Base-by-base conservation (phyloP, 2,888 invertebrate species). In the Nymphalis urticae region DNA sequence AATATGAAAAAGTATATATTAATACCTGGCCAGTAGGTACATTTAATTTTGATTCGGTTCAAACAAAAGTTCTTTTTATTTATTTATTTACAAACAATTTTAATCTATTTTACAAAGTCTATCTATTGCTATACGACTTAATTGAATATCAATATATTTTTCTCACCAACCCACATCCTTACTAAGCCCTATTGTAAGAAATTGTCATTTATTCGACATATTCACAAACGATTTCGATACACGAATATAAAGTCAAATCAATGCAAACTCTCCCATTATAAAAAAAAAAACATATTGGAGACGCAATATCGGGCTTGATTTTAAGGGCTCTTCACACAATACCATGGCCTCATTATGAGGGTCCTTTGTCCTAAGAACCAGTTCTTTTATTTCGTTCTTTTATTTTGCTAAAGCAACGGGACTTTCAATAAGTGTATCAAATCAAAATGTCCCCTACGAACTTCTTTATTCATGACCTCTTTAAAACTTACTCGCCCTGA, bases 261-360 rank as follows among this genome's bases (percentile, higher is more conserved):
- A 27, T 58, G 36, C 58, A 10, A 58, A 63, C 53, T 54, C 36
- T 71, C 70, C 63, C 71, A 72, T 73, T 73, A 72, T 72, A 73
- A 84, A 87, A 58, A 53, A n/a, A 56, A 58, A 88, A 89, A 80
- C 89, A 90, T 90, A 91, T 88, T 89, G 90, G 83, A 80, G 74
- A 76, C 76, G 79, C 80, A 83, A 81, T 84, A 82, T 85, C 81
- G 78, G 80, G 85, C 84, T 83, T 81, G 82, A 83, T 83, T 84
- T 83, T 83, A 80, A 91, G 92, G 87, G 89, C 84, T 80, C 92
- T 90, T 86, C 79, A 80, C 91, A 92, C 91, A 92, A 91, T 90
- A 88, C 89, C 88, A 88, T 86, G 86, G 90, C 85, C 87, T 92
- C 90, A 92, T 92, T 91, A 92, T 92, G 84, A 88, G 91, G 91